These are phyloP conservation scores for Rhagologus leucostigma DNA, from an alignment of 2,113 vertebrate species.

Conservation along the genomic window DNA sequence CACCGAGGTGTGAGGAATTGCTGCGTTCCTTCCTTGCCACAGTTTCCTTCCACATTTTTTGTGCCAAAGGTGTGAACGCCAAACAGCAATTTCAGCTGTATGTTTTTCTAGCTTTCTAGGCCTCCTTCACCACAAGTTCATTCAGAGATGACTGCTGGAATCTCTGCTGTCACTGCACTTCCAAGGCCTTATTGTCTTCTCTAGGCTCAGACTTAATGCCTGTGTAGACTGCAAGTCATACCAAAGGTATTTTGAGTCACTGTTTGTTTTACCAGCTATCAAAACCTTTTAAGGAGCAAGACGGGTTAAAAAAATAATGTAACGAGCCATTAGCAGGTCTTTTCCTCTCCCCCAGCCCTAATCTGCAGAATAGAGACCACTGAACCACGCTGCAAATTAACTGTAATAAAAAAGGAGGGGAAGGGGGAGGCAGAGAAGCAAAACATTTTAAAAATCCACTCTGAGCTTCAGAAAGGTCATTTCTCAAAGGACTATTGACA, in stretches of 20 bases:
- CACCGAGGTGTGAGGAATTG: neutral
- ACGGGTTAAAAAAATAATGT: constrained; percentile 34
- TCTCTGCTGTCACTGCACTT: neutral
- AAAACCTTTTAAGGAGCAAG: constrained; percentile 12
- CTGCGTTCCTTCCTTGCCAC: neutral
- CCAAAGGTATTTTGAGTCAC: neutral
- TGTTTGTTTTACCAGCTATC: constrained; percentile 7
- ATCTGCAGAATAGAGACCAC: neutral
- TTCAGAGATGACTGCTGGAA: neutral
- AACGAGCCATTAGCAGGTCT: neutral
- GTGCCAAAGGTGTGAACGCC: neutral
- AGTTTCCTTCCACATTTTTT: neutral
- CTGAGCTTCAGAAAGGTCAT: neutral
- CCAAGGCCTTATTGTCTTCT: neutral
- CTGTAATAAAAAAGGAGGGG: neutral
- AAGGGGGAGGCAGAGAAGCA: neutral
- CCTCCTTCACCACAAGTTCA: neutral
- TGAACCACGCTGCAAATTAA: neutral
- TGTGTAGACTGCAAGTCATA: neutral
- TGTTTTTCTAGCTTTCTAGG: neutral
- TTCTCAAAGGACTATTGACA: neutral
- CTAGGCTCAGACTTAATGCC: neutral
- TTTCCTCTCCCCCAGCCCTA: neutral
- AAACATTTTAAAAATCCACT: neutral
- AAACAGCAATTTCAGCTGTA: neutral